A percentile compares a stretch with the other conserved stretches of the same genome.
Conservation (phyloP, 2,797 vertebrate genomes). For the Phrynocephalus vlangalii region DNA sequence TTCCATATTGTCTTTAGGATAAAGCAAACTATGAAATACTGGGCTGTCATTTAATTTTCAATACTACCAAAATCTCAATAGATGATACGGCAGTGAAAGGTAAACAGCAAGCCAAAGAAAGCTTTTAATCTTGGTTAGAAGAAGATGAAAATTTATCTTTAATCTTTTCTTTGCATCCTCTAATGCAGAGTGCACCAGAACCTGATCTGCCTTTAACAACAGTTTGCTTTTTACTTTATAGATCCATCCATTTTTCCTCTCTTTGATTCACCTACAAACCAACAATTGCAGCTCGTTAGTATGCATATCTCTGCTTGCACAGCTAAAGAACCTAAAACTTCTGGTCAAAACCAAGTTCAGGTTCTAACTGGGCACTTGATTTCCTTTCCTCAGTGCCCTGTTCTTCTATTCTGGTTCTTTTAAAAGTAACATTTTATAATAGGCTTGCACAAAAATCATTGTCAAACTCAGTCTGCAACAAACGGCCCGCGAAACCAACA, state of each 20-base stretch:
- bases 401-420: neutral
- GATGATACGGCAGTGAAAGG: neutral
- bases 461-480: neutral
- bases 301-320: neutral
- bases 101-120: neutral
- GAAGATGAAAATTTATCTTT: neutral
- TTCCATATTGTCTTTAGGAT: neutral
- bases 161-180: neutral
- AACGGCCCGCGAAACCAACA: neutral
- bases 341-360: neutral
- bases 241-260: neutral
- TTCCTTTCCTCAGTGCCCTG: neutral
- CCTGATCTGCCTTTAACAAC: neutral
- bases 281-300: neutral
- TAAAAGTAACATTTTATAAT: neutral
- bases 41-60: neutral
- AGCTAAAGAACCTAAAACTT: neutral
- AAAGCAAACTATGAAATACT: neutral
- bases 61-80: neutral
- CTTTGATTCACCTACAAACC: neutral
- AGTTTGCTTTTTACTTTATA: neutral
- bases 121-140: neutral
- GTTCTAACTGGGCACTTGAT: neutral
- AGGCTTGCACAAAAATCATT: neutral
- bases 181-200: neutral